Evolutionary conservation across 2,888 invertebrate genomes (phyloP), one percentile per base, ranked within the genome.

Genomic region (Spodoptera picta): DNA sequence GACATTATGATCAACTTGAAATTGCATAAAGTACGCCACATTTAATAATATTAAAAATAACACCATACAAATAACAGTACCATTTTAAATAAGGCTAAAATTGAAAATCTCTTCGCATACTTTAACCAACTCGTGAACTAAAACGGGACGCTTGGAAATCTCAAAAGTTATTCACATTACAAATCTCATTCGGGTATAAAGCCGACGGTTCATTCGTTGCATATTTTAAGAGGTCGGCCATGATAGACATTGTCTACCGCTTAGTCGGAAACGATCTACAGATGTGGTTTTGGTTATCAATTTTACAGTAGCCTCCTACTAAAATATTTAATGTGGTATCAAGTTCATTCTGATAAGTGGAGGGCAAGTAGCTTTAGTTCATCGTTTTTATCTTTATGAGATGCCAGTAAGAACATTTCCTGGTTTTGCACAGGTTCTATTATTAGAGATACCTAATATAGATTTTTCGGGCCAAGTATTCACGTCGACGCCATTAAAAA

Each of bases 221-320:
- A 81, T 80, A 79, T 77, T 77, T 81, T 51, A 76, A 47, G 11
- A 65, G 46, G 36, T 41, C 2, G 4, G 1, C 48, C 31, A 36
- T 60, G 67, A 76, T 66, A 60, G 72, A 69, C 60, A 41, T 63
- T 45, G 65, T 43, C 47, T 60, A 56, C 27, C 59, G 61, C 55
- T 79, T 64, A 65, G 42, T 49, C 11, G 27, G 57, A 54, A 49
- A 68, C 61, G 53, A 68, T 72, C 69, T 76, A 67, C 58, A 65
- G 61, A 76, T 74, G 79, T 41, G 81, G 79, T 70, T 64, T 19
- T 42, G 45, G 45, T 54, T 76, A 76, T 70, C 43, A 66, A 79
- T 76, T 68, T 76, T 65, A 70, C 42, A 80, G 60, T 43, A 76
- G 67, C 12, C 41, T 41, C 5, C 43, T 4, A 1, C 42, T 81